Conservation (phyloP, 1,140 invertebrate genomes). For the Magallana angulata region DNA sequence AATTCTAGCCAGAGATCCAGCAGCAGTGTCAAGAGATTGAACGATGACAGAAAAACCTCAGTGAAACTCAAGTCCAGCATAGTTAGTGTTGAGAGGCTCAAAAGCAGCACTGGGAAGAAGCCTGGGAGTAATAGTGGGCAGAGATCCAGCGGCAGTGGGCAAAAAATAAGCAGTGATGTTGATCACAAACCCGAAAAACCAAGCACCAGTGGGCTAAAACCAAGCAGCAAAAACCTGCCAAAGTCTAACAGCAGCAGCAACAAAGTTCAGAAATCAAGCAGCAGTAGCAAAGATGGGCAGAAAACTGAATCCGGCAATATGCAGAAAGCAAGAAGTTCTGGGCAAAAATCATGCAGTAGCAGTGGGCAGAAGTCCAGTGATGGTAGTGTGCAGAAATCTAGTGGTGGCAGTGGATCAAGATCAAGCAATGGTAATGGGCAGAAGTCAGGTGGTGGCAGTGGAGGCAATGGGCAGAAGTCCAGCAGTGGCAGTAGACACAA, state of each 20-base stretch:
- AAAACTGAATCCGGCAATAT: background rate
- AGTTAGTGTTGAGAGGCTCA: background rate
- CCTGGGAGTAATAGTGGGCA: background rate
- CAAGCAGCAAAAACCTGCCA: background rate
- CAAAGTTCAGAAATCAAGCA: background rate
- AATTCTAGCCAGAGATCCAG: background rate
- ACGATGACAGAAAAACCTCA: background rate
- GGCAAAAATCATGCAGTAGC: background rate
- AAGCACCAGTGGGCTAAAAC: background rate
- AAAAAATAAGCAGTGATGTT: background rate
- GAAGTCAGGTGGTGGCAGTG: background rate
- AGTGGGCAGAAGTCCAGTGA: background rate
- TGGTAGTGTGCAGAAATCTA: background rate
- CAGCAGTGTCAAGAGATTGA: background rate
- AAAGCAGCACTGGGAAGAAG: background rate
- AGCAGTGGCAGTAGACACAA: background rate
- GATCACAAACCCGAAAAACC: background rate
- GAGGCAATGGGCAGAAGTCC: background rate
- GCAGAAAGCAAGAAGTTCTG: background rate
- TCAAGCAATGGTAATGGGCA: background rate
- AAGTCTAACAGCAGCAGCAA: background rate
- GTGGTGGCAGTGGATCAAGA: background rate
- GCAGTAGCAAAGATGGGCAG: background rate
- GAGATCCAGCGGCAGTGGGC: background rate
- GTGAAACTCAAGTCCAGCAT: background rate